A percentile compares a stretch with the other conserved stretches of the same genome.
Evolutionary conservation across 2,888 invertebrate genomes (phyloP).

Genomic region (Fragum fragum): DNA sequence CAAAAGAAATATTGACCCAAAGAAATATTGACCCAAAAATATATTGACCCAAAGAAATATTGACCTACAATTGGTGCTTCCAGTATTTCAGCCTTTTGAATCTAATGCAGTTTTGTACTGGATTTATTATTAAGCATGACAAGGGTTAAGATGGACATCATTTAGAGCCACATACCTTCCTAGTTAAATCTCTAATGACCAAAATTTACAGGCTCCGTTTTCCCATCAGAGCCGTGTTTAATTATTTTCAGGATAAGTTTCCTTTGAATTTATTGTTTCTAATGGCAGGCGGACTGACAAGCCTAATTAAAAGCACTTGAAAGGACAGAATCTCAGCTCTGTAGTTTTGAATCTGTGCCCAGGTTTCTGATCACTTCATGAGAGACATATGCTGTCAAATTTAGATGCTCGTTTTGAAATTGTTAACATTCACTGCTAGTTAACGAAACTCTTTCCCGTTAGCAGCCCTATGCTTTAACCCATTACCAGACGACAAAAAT

Average conservation of each 20-base stretch:
- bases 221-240: constrained; percentile 53
- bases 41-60: too few relatives aligned
- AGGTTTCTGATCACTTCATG: constrained; percentile 29
- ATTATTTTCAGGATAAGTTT: constrained; percentile 59
- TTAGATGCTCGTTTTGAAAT: constrained; percentile 2
- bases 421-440: background rate
- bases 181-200: constrained; percentile 55
- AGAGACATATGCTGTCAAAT: constrained; percentile 20
- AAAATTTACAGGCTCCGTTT: constrained; percentile 36
- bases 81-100: too few relatives aligned
- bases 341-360: constrained; percentile 62
- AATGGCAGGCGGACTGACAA: constrained; percentile 63
- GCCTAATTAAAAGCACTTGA: constrained; percentile 67
- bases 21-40: too few relatives aligned
- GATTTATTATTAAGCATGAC: too few relatives aligned
- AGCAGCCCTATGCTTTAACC: too few relatives aligned
- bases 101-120: too few relatives aligned
- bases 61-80: too few relatives aligned
- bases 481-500: too few relatives aligned
- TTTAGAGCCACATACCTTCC: constrained; percentile 34
- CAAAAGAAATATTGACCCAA: too few relatives aligned
- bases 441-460: too few relatives aligned
- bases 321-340: constrained; percentile 56
- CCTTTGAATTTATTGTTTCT: constrained; percentile 69
- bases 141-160: constrained; percentile 45